phyloP scores from a whole-genome alignment of 2,113 vertebrate species.

The Strigops habroptila region DNA sequence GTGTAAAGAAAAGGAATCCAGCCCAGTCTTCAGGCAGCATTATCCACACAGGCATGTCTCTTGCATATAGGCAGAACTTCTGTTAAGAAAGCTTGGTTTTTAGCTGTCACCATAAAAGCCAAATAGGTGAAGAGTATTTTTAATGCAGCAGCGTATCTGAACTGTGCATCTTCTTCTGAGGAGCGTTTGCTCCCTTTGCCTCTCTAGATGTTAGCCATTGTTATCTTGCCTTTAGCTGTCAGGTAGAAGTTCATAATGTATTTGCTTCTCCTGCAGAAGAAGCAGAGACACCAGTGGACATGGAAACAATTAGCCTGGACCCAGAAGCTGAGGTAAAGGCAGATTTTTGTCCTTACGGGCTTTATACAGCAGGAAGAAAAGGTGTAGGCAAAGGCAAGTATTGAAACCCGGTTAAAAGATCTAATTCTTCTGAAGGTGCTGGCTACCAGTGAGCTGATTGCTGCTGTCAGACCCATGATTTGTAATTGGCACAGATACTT shows the following conservation, averaged over 20 bases:
- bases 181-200: background rate
- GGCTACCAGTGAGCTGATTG: background rate
- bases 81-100: background rate
- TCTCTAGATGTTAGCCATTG: background rate
- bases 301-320: constrained; percentile 94
- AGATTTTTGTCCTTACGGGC: background rate
- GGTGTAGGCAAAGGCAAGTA: background rate
- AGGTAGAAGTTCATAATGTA: background rate
- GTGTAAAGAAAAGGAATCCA: background rate
- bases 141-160: constrained; percentile 33
- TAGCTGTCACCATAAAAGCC: background rate
- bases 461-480: background rate
- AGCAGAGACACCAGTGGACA: constrained; percentile 91
- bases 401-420: background rate
- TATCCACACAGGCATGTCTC: background rate
- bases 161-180: background rate
- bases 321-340: constrained; percentile 91
- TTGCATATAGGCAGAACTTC: background rate
- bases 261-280: constrained; percentile 74
- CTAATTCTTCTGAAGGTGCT: background rate
- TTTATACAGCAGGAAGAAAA: background rate
- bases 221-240: background rate
- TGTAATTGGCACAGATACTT: background rate
- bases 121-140: background rate
- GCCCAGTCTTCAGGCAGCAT: background rate